These are phyloP conservation scores for Euzophera pinguis DNA, from an alignment of 2,888 invertebrate genomes.

Conservation along the genomic window DNA sequence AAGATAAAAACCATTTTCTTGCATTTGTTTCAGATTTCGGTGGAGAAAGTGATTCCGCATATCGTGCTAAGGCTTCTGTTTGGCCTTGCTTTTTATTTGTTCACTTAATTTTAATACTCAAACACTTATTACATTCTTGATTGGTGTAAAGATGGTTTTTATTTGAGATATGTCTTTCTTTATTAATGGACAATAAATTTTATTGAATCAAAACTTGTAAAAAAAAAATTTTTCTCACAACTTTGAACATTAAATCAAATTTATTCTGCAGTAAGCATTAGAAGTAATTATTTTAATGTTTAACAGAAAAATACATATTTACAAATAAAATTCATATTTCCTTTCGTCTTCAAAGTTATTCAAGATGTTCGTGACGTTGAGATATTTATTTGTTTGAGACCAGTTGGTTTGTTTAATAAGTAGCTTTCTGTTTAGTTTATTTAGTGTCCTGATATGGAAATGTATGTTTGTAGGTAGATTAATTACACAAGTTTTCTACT, in stretches of 20 bases:
- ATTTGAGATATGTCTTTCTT: not conserved
- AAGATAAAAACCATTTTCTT: no score
- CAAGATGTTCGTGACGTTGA: not conserved
- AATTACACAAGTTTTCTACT: conserved; percentile 35
- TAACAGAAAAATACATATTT: not conserved
- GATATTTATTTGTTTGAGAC: conserved; percentile 9
- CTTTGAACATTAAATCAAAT: not conserved
- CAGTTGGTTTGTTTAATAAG: conserved; percentile 16
- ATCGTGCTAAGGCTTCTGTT: conserved; percentile 31
- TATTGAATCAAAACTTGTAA: not conserved
- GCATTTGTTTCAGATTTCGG: conserved; percentile 52
- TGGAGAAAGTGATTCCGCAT: conserved; percentile 49
- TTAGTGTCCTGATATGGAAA: not conserved
- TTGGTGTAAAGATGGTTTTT: conserved; percentile 21
- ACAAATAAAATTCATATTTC: conserved; percentile 1
- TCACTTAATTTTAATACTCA: conserved; percentile 36
- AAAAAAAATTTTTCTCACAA: no score
- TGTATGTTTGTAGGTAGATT: not conserved
- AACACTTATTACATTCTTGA: conserved; percentile 44
- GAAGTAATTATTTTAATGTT: not conserved
- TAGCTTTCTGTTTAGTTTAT: conserved; percentile 22
- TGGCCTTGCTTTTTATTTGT: conserved; percentile 36
- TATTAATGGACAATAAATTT: conserved; percentile 6
- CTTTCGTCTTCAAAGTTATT: conserved; percentile 4
- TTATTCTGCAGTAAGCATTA: not conserved